These are phyloP conservation scores for Enteromius anoplus DNA, from an alignment of 2,797 vertebrate genomes.

Conservation along the genomic window DNA sequence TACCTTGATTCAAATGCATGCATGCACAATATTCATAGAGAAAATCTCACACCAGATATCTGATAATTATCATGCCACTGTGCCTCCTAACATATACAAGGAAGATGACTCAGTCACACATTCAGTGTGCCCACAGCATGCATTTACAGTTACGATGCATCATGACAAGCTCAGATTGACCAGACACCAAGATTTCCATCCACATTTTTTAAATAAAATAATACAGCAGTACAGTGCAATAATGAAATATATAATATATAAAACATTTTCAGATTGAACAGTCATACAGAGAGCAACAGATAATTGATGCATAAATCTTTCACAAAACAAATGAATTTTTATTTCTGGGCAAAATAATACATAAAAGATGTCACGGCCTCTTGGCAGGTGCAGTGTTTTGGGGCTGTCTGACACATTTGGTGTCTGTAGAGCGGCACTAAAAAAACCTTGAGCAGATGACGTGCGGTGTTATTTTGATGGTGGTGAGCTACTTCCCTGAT, in stretches of 20 bases:
- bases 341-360: not conserved
- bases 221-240: not conserved
- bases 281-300: not conserved
- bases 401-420: not conserved
- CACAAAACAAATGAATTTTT: not conserved
- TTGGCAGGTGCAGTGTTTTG: not conserved
- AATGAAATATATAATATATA: not conserved
- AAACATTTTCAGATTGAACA: not conserved
- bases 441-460: not conserved
- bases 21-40: not conserved
- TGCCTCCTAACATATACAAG: constrained; percentile 48
- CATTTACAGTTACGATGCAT: constrained; percentile 24
- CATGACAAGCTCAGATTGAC: constrained; percentile 9
- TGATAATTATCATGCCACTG: constrained; percentile 39
- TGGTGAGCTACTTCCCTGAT: constrained; percentile 53
- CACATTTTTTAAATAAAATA: not conserved
- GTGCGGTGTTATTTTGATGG: constrained; percentile 49
- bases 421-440: not conserved
- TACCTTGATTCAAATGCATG: not conserved
- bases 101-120: constrained; percentile 39
- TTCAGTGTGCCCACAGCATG: not conserved
- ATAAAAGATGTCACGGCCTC: not conserved
- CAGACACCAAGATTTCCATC: not conserved
- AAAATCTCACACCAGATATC: constrained; percentile 14
- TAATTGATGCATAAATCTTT: constrained; percentile 6